These are phyloP conservation scores for Apolygus lucorum DNA, from an alignment of 1,140 invertebrate species.

Conservation along the genomic window DNA sequence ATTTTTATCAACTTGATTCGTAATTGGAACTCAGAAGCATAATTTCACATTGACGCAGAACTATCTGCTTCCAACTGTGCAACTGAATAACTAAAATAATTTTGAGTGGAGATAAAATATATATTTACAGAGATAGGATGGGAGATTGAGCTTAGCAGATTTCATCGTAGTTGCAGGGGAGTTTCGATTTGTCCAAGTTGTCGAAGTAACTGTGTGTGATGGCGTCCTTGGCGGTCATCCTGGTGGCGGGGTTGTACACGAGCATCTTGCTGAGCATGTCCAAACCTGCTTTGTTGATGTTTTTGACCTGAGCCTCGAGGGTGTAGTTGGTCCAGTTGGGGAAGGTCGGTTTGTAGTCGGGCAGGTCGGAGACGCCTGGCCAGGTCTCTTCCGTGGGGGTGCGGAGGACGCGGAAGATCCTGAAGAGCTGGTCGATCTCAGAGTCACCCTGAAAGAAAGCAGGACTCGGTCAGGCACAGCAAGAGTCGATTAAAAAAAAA, in stretches of 20 bases:
- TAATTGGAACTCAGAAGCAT: too few relatives aligned
- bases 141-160: too few relatives aligned
- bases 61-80: too few relatives aligned
- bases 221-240: slow-evolving; percentile 63
- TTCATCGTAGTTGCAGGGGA: slow-evolving; percentile 41
- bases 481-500: too few relatives aligned
- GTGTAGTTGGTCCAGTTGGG: slow-evolving; percentile 73
- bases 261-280: slow-evolving; percentile 65
- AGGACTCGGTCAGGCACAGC: too few relatives aligned
- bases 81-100: too few relatives aligned
- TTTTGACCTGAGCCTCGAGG: slow-evolving; percentile 49
- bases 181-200: slow-evolving; percentile 51
- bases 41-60: too few relatives aligned
- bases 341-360: slow-evolving; percentile 62
- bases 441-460: slow-evolving; percentile 95
- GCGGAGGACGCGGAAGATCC: slow-evolving; percentile 66
- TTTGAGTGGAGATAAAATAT: too few relatives aligned
- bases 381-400: slow-evolving; percentile 55
- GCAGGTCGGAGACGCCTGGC: slow-evolving; percentile 51
- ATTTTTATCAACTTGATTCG: too few relatives aligned
- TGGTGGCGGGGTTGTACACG: slow-evolving; percentile 63
- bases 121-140: too few relatives aligned
- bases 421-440: slow-evolving; percentile 90
- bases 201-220: slow-evolving; percentile 67
- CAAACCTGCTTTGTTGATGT: slow-evolving; percentile 52